phyloP scores from a whole-genome alignment of 1,140 invertebrate species.

The Papilio machaon region DNA sequence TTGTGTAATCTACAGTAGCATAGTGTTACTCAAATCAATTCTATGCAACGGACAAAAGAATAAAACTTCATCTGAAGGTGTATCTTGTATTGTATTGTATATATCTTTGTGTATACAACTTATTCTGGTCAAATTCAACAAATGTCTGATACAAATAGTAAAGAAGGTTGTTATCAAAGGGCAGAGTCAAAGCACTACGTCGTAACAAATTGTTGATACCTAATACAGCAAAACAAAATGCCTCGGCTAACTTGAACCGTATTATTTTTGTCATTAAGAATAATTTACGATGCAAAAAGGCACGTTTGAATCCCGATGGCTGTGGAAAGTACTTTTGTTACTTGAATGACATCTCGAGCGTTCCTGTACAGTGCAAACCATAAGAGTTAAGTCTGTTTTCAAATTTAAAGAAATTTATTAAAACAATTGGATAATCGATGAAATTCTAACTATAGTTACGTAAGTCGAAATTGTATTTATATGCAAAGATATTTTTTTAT shows the following conservation, averaged over 20 bases:
- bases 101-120: background rate
- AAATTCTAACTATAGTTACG: too few relatives aligned
- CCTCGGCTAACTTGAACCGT: constrained; percentile 21
- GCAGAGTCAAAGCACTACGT: background rate
- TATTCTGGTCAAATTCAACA: background rate
- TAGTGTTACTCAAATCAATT: background rate
- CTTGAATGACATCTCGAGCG: constrained; percentile 49
- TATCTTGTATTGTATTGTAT: background rate
- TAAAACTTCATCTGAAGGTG: background rate
- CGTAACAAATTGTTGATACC: constrained; percentile 30
- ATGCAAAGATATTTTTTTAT: too few relatives aligned
- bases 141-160: background rate
- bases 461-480: too few relatives aligned
- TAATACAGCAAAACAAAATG: constrained; percentile 37
- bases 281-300: constrained; percentile 25
- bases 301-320: background rate
- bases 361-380: constrained; percentile 44
- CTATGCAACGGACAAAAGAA: background rate
- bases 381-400: constrained; percentile 43
- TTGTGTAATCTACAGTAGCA: background rate
- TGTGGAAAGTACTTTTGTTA: constrained; percentile 39
- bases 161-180: background rate
- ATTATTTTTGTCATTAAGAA: constrained; percentile 16
- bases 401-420: constrained; percentile 30
- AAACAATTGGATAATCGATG: background rate